phyloP scores from a whole-genome alignment of 1,140 invertebrate species.

The Harlomillsia oculata region DNA sequence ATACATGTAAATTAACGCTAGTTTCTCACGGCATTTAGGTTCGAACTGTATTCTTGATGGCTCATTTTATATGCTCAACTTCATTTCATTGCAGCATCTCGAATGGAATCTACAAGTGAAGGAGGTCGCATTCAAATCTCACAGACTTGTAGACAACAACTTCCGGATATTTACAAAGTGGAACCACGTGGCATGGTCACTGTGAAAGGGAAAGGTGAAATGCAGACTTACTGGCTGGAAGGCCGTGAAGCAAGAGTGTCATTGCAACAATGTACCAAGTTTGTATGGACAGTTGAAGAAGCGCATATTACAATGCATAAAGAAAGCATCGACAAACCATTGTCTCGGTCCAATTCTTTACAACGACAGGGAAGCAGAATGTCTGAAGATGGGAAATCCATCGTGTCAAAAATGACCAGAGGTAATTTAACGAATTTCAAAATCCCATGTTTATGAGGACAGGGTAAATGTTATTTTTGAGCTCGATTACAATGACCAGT shows the following conservation, averaged over 20 bases:
- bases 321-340: no score
- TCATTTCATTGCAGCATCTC: conserved; percentile 58
- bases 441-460: no score
- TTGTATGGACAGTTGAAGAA: conserved; percentile 22
- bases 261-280: conserved; percentile 37
- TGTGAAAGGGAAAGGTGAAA: conserved; percentile 71
- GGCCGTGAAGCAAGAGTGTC: conserved; percentile 52
- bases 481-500: background rate
- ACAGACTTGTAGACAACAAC: conserved; percentile 65
- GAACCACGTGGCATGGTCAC: conserved; percentile 58
- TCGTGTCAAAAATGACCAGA: no score
- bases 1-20: conserved; percentile 48
- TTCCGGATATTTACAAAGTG: conserved; percentile 65
- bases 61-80: no score
- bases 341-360: no score
- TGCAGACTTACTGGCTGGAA: conserved; percentile 71
- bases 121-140: conserved; percentile 93
- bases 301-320: no score
- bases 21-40: no score
- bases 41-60: no score
- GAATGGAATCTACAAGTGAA: conserved; percentile 83
- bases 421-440: no score
- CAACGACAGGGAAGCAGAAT: no score
- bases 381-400: no score
- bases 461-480: no score